Evolutionary conservation across 2,797 vertebrate species (phyloP), one percentile per base, ranked within the genome.

Genomic region (Dendrocincla tyrannina): DNA sequence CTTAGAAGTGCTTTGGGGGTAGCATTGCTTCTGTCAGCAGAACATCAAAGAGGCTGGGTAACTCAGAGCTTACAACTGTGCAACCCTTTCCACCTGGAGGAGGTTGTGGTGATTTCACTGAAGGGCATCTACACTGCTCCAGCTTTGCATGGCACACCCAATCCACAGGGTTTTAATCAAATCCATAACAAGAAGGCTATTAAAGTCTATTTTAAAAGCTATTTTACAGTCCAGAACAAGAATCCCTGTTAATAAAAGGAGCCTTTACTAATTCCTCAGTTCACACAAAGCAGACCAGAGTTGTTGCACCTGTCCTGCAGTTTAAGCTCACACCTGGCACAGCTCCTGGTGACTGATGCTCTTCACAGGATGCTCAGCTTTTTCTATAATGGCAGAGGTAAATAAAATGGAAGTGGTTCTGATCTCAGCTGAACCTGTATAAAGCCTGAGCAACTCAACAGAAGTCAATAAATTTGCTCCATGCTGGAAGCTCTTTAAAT

Each of bases 401-500:
- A 82, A 88, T 56, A 39, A 89, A 78, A 75, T 25, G 56, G 46
- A 93, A 86, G 10, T 50, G 73, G 37, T 63, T 94, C 70, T 87
- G 85, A 88, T 91, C 89, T 86, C 82, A 72, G 53, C 33, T 79
- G 70, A 89, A 90, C 63, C 56, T 73, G 24, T 20, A 13, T n/a
- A 89, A 88, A 95, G 73, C 69, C 80, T 62, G 77, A 94, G 74
- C 35, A 90, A 78, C 50, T 59, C 53, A 87, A 50, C 47, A 69
- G 62, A 88, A 88, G 55, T 87, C 79, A 84, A 58, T 66, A 63
- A 28, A 92, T 75, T 59, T 87, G 13, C 64, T 85, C 72, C 39
- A 44, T 69, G 64, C 72, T 63, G 64, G 63, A 64, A 96, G 92
- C 74, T 85, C 74, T 94, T 89, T 85, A 96, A 95, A 95, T 95